These are phyloP conservation scores for Lasioglossum albipes DNA, from an alignment of 1,140 invertebrate genomes.

Conservation along the genomic window DNA sequence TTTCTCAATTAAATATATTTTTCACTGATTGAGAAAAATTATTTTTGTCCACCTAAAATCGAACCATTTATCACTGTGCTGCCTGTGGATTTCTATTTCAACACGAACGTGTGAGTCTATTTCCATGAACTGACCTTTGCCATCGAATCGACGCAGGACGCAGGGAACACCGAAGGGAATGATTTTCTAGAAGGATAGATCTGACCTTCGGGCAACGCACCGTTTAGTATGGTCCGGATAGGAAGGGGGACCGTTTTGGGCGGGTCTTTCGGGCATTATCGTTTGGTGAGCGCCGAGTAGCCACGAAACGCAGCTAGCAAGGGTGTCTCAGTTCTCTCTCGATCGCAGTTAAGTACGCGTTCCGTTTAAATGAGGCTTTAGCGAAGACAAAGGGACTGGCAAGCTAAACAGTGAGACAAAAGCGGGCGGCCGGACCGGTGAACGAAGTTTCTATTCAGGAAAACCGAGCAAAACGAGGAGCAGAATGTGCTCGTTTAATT, in stretches of 20 bases:
- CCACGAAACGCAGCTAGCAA: not conserved
- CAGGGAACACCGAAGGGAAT: too few species aligned
- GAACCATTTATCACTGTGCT: too few species aligned
- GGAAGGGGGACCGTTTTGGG: conserved; percentile 27
- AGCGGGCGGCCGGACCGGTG: not conserved
- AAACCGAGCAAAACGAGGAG: too few species aligned
- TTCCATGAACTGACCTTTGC: too few species aligned
- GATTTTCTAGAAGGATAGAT: not conserved
- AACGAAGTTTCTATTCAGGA: not conserved
- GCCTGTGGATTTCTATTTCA: too few species aligned
- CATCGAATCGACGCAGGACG: too few species aligned
- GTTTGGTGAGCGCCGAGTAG: not conserved
- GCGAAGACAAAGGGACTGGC: not conserved
- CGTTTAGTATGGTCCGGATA: not conserved
- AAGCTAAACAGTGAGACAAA: conserved; percentile 9
- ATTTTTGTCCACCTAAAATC: too few species aligned
- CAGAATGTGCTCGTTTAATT: conserved; percentile 4
- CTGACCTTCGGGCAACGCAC: conserved; percentile 3
- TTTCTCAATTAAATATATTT: too few species aligned
- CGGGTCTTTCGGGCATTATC: conserved; percentile 16
- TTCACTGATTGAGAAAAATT: too few species aligned
- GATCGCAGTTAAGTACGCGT: conserved; percentile 21
- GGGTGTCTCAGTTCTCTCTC: conserved; percentile 16
- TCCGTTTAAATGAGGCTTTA: not conserved
- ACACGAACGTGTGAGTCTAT: too few species aligned